Conservation (phyloP, 2,888 invertebrate species). For the Anaspis maculata region DNA sequence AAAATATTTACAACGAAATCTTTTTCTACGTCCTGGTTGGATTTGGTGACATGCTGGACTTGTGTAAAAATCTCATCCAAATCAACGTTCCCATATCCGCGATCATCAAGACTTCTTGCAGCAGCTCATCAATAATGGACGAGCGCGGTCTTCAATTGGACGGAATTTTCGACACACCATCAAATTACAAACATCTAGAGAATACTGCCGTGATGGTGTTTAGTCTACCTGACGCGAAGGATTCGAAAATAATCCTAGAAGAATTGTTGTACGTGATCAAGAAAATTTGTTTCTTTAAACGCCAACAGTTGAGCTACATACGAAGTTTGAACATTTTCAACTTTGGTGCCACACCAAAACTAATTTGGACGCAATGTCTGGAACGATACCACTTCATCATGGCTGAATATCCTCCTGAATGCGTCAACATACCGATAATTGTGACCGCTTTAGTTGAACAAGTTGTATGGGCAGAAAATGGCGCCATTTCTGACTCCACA, state of each 20-base stretch:
- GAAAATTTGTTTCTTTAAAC: conserved; percentile 23
- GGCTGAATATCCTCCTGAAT: conserved; percentile 19
- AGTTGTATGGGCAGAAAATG: conserved; percentile 14
- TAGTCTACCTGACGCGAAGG: too few species aligned
- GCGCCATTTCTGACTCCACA: conserved; percentile 1
- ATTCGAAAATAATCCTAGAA: conserved; percentile 14
- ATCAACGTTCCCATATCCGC: conserved; percentile 20
- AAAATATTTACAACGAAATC: conserved; percentile 23
- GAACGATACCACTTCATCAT: conserved; percentile 19
- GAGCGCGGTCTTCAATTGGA: background rate
- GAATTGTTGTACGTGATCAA: conserved; percentile 19
- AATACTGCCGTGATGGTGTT: conserved; percentile 24
- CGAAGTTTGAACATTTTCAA: conserved; percentile 17
- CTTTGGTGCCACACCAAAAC: conserved; percentile 11
- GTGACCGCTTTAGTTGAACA: conserved; percentile 22
- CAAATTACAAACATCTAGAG: conserved; percentile 17
- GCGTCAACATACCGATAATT: conserved; percentile 18
- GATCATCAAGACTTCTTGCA: conserved; percentile 21
- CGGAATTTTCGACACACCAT: too few species aligned
- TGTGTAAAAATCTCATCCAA: conserved; percentile 16
- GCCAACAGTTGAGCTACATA: conserved; percentile 25
- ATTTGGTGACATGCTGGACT: conserved; percentile 17
- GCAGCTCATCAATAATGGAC: too few species aligned
- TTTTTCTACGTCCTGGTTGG: conserved; percentile 26
- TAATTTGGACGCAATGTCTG: conserved; percentile 15